A percentile compares a stretch with the other conserved stretches of the same genome.
Conservation (phyloP, 2,888 invertebrate genomes). For the Melanargia galathea region DNA sequence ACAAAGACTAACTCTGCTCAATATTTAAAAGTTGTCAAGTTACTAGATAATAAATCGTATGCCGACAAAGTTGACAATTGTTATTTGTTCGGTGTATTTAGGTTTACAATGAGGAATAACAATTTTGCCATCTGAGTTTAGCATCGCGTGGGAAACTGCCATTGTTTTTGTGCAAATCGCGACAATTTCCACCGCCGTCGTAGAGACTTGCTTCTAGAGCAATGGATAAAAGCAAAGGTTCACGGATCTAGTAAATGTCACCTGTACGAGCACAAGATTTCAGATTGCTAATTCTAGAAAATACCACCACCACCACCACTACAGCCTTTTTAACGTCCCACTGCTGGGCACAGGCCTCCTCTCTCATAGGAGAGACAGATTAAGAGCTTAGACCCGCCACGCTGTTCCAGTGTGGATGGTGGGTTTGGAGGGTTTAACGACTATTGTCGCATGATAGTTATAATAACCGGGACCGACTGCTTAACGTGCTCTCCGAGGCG, state of each 20-base stretch:
- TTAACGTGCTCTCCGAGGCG: too few species aligned
- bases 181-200: conserved; percentile 31
- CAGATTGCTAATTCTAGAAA: background rate
- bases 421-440: too few species aligned
- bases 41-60: background rate
- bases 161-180: conserved; percentile 36
- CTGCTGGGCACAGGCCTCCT: too few species aligned
- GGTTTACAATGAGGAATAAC: conserved; percentile 14
- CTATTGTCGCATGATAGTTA: too few species aligned
- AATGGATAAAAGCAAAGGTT: background rate
- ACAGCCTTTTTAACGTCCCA: too few species aligned
- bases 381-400: too few species aligned
- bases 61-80: conserved; percentile 10
- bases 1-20: background rate
- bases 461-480: too few species aligned
- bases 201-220: conserved; percentile 26
- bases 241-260: background rate
- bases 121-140: conserved; percentile 8
- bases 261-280: background rate
- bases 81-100: background rate
- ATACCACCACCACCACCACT: too few species aligned
- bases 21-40: background rate
- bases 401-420: too few species aligned
- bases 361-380: too few species aligned
- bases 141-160: conserved; percentile 36